These are phyloP conservation scores for Hydractinia symbiolongicarpus DNA, from an alignment of 30 jellyfish, hydroid and myxozoan genomes.

Conservation along the genomic window DNA sequence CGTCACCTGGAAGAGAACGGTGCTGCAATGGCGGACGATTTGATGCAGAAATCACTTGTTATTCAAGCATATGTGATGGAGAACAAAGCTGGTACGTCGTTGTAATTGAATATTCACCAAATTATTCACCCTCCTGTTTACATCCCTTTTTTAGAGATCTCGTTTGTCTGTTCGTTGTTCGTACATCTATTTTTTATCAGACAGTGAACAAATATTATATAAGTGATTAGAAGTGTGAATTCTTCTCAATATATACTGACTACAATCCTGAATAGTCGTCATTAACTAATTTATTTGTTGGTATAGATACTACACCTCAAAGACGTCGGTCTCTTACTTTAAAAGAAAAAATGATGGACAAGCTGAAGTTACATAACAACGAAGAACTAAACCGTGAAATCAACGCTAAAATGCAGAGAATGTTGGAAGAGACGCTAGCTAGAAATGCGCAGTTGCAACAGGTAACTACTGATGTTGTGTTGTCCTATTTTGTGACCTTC, in stretches of 20 bases:
- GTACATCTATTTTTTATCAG: too few relatives aligned
- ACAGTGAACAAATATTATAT: too few relatives aligned
- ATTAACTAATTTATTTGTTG: background rate
- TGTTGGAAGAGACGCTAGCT: conserved; percentile 86
- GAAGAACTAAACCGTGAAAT: conserved; percentile 71
- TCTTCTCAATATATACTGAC: too few relatives aligned
- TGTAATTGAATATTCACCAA: background rate
- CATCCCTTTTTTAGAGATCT: too few relatives aligned
- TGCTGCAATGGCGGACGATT: conserved; percentile 81
- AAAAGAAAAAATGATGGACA: conserved; percentile 87
- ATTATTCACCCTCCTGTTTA: too few relatives aligned
- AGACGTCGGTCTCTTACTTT: conserved; percentile 48
- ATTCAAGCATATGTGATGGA: conserved; percentile 72
- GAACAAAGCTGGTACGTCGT: conserved; percentile 48
- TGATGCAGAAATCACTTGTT: conserved; percentile 78
- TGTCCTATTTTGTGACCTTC: too few relatives aligned
- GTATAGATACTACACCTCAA: conserved; percentile 38
- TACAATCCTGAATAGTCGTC: too few relatives aligned
- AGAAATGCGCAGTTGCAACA: conserved; percentile 79
- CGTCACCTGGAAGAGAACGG: conserved; percentile 94
- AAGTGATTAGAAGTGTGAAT: too few relatives aligned
- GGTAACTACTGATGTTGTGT: conserved; percentile 17
- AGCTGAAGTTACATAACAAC: conserved; percentile 47
- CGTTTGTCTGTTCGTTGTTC: too few relatives aligned
- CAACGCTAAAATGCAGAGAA: conserved; percentile 71